Percentiles rank a stretch among this genome's conserved stretches.
Evolutionary conservation across 2,888 invertebrate species (phyloP).

Genomic region (Cinara cedri): DNA sequence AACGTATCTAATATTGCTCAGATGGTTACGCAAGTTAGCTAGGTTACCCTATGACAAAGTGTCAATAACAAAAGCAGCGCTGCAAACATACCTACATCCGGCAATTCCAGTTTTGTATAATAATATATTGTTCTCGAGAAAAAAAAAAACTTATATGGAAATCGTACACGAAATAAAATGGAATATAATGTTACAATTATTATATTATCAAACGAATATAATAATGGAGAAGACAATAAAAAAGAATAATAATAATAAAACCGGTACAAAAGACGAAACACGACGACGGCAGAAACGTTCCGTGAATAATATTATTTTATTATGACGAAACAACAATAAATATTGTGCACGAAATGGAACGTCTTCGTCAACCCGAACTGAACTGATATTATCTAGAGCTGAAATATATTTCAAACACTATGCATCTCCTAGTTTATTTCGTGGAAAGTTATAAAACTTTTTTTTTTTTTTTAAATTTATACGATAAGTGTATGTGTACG

Average conservation of each 20-base stretch:
- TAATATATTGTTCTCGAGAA: constrained; percentile 43
- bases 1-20: too few species aligned
- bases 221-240: constrained; percentile 49
- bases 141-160: constrained; percentile 39
- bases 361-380: constrained; percentile 54
- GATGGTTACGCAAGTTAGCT: too few species aligned
- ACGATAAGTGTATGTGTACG: constrained; percentile 31
- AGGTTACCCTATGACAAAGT: constrained; percentile 16
- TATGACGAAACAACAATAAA: constrained; percentile 54
- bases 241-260: constrained; percentile 28
- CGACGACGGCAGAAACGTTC: constrained; percentile 53
- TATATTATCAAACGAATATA: too few species aligned
- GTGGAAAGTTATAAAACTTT: constrained; percentile 6
- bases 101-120: constrained; percentile 54
- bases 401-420: constrained; percentile 35
- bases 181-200: constrained; percentile 56
- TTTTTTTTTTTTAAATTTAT: constrained; percentile 23
- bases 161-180: constrained; percentile 53
- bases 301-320: constrained; percentile 50
- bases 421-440: not conserved
- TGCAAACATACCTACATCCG: constrained; percentile 50
- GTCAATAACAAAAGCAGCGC: constrained; percentile 50
- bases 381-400: constrained; percentile 50
- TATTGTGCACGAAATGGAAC: constrained; percentile 57
- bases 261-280: constrained; percentile 51